These are phyloP conservation scores for Agapornis roseicollis DNA, from an alignment of 2,113 vertebrate genomes.

Conservation along the genomic window DNA sequence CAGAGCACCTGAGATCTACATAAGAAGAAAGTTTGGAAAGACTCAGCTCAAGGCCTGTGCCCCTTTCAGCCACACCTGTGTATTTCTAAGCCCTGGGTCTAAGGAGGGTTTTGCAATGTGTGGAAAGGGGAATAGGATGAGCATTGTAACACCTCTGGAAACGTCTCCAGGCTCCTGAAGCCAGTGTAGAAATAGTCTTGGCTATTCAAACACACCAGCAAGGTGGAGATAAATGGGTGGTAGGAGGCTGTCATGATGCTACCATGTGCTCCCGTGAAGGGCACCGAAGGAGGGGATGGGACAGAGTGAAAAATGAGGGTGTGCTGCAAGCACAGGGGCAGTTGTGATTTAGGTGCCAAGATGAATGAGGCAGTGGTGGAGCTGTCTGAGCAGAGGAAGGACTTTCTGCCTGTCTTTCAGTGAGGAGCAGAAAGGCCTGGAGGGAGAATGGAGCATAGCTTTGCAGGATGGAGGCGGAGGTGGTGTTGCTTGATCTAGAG, in stretches of 20 bases:
- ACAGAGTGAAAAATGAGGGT: neutral
- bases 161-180: neutral
- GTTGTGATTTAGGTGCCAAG: neutral
- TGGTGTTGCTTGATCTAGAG: neutral
- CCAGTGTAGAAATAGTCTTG: neutral
- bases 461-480: neutral
- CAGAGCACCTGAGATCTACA: neutral
- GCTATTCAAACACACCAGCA: neutral
- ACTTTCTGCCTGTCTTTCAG: rapidly evolving
- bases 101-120: neutral
- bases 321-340: neutral
- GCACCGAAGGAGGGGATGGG: neutral
- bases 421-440: neutral
- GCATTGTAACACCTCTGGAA: neutral
- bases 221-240: neutral
- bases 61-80: neutral
- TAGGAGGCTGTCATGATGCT: neutral
- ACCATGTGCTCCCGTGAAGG: neutral
- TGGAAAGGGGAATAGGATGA: neutral
- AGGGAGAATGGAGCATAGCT: rapidly evolving
- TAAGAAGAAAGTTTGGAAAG: neutral
- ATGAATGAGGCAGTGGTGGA: neutral
- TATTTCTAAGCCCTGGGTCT: neutral
- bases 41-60: neutral
- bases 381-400: neutral